Conservation (phyloP, 2,888 invertebrate species). For the Epistrophella euchroma region DNA sequence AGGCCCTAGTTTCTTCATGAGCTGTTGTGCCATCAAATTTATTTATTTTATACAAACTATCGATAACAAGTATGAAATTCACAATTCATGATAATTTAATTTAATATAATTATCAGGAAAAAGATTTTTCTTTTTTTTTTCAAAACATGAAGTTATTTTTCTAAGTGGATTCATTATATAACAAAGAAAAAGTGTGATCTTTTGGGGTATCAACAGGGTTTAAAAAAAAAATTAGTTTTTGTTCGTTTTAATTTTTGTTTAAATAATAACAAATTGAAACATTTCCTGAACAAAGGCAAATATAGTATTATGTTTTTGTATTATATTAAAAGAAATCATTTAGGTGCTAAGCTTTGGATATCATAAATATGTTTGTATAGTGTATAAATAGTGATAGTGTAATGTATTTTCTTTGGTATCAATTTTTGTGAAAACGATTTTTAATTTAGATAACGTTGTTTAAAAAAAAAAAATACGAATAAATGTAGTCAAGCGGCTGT, state of each 20-base stretch:
- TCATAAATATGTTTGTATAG: neutral
- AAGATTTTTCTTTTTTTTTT: no score
- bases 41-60: no score
- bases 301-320: neutral
- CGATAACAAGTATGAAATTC: no score
- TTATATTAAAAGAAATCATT: constrained; percentile 2
- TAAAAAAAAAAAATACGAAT: neutral
- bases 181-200: neutral
- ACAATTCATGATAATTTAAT: no score
- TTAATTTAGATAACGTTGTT: constrained; percentile 22
- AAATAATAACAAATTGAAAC: neutral
- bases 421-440: constrained; percentile 18
- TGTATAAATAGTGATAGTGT: neutral
- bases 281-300: constrained; percentile 11
- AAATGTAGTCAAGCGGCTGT: neutral
- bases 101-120: no score
- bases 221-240: constrained; percentile 1
- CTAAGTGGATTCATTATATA: neutral
- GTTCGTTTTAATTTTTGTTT: neutral
- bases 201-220: no score
- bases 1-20: no score
- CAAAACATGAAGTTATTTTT: neutral
- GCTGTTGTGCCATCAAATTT: no score
- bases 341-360: neutral
- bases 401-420: neutral